phyloP scores from a whole-genome alignment of 2,888 invertebrate species.

The Brachyptera risi region DNA sequence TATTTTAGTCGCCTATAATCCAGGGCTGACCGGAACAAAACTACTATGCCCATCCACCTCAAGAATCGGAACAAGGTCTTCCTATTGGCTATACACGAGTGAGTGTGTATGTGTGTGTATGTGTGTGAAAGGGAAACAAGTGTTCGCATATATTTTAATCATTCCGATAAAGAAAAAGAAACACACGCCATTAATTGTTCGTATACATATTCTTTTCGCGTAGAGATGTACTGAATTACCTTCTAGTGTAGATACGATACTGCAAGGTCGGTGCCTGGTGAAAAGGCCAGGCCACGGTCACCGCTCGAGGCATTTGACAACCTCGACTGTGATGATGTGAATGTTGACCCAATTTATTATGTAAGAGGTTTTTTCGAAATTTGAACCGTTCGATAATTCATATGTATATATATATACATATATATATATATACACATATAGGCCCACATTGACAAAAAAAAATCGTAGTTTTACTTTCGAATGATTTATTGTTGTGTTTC shows the following conservation, averaged over 20 bases:
- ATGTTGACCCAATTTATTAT: conserved; percentile 11
- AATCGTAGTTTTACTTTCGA: too few relatives aligned
- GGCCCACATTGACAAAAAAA: too few relatives aligned
- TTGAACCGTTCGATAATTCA: too few relatives aligned
- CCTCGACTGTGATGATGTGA: conserved; percentile 12
- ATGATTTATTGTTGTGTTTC: too few relatives aligned
- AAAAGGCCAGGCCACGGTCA: conserved; percentile 10
- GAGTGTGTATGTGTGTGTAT: not conserved
- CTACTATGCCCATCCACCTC: conserved; percentile 12
- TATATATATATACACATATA: too few relatives aligned
- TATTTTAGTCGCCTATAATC: too few relatives aligned
- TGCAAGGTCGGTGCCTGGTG: not conserved
- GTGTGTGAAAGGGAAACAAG: conserved; percentile 16
- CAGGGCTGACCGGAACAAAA: conserved; percentile 18
- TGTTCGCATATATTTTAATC: too few relatives aligned
- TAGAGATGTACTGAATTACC: conserved; percentile 12
- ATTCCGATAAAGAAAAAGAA: too few relatives aligned
- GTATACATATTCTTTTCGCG: too few relatives aligned
- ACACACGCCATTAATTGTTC: too few relatives aligned
- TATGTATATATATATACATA: too few relatives aligned
- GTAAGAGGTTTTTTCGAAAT: too few relatives aligned
- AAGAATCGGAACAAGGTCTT: conserved; percentile 16
- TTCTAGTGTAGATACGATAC: not conserved
- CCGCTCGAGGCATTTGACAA: not conserved
- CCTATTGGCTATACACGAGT: not conserved